Evolutionary conservation across 2,888 invertebrate genomes (phyloP), one percentile per base, ranked within the genome.

Genomic region (Cacoxenus indagator): DNA sequence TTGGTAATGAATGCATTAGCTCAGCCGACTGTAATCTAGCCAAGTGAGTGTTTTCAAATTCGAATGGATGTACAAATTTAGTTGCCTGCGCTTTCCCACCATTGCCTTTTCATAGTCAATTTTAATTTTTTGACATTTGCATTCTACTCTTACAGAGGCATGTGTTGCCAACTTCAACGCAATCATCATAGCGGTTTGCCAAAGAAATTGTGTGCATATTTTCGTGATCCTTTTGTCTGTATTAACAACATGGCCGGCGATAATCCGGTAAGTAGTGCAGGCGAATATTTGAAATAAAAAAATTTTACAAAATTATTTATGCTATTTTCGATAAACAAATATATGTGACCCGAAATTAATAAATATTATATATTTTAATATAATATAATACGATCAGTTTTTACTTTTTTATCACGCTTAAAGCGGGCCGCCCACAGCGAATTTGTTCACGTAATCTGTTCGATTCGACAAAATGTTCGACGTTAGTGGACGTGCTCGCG

Each of bases 171-270:
- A 88, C 89, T 95, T 81, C 95, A 95, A 81, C 91, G 95, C 73
- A 92, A 95, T 76, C 76, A 84, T 67, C 96, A 96, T 88, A 91
- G 96, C 54, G 95, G 95, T 89, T 92, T 94, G 76, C 92, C 95
- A 1, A 91, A 95, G 88, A 95, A 95, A 92, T 94, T 94, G 87
- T 96, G 96, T 89, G 94, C 94, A n/a, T 96, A 96, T 88, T 96
- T 96, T 92, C 95, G 95, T 85, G 96, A 96, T 83, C 94, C 96
- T 0, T 89, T 95, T 61, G 93, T 94, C 22, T 96, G 96, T 90
- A 94, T 96, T 83, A 96, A 85, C 61, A 82, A 83, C 67, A 37
- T 17, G 5, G 72, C 68, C 57, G 65, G 68, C 4, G 77, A 74
- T 11, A 68, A 73, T 43, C 83, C 82, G 78, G 83, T 83, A 46